phyloP scores from a whole-genome alignment of 2,113 vertebrate species.

The Tyto alba region DNA sequence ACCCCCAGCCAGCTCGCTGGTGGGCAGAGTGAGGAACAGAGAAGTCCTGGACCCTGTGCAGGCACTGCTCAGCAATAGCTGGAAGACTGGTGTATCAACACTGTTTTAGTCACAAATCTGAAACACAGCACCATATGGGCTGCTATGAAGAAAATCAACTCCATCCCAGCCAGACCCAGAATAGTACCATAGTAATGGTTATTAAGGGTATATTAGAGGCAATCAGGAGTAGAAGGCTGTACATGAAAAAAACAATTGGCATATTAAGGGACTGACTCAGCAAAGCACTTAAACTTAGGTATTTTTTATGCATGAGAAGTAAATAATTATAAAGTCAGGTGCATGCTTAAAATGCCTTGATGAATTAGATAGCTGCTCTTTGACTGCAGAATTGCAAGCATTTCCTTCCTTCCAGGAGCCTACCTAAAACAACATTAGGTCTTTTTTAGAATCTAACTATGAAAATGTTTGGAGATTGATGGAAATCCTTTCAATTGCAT shows the following conservation, averaged over 20 bases:
- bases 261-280: neutral
- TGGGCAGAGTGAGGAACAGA: neutral
- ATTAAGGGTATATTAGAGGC: neutral
- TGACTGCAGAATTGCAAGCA: neutral
- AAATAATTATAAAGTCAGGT: neutral
- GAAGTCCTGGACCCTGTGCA: neutral
- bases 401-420: neutral
- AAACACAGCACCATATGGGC: neutral
- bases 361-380: neutral
- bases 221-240: neutral
- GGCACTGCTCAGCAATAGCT: neutral
- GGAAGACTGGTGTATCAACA: neutral
- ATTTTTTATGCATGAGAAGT: neutral
- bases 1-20: neutral
- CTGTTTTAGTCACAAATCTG: neutral
- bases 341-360: neutral
- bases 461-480: neutral
- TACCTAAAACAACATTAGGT: neutral
- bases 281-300: neutral
- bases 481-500: neutral
- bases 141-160: neutral
- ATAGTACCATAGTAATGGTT: neutral
- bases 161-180: neutral
- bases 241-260: neutral
- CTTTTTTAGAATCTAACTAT: neutral